Evolutionary conservation across 2,113 vertebrate genomes (phyloP).

Genomic region (Nanorana parkeri): DNA sequence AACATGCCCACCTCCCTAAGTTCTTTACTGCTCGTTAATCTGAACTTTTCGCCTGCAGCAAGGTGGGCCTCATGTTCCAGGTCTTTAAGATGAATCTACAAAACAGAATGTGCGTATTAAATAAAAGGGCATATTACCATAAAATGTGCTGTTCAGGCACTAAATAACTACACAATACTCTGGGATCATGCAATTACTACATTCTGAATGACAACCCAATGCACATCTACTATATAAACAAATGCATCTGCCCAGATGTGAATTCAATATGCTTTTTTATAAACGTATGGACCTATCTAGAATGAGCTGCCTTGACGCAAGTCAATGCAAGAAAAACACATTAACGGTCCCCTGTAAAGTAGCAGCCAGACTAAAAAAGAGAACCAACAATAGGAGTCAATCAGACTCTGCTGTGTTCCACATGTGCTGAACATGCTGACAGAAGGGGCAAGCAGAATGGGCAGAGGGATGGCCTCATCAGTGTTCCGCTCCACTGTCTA

Average conservation of each 20-base stretch:
- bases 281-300: no score
- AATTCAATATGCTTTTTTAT: no score
- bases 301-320: not conserved
- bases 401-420: no score
- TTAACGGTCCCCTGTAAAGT: no score
- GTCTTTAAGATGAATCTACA: conserved; percentile 82
- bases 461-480: no score
- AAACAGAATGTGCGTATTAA: not conserved
- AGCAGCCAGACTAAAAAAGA: no score
- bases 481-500: no score
- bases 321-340: no score
- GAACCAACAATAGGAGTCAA: no score
- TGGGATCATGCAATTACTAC: not conserved
- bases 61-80: conserved; percentile 86
- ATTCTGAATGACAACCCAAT: not conserved
- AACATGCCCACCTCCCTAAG: conserved; percentile 77
- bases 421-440: no score
- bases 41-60: conserved; percentile 85
- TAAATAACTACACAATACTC: no score
- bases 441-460: no score
- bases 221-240: not conserved
- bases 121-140: not conserved
- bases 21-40: conserved; percentile 86
- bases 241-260: not conserved
- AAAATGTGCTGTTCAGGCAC: not conserved